Conservation (phyloP, 2,888 invertebrate genomes). For the Cotesia congregata region DNA sequence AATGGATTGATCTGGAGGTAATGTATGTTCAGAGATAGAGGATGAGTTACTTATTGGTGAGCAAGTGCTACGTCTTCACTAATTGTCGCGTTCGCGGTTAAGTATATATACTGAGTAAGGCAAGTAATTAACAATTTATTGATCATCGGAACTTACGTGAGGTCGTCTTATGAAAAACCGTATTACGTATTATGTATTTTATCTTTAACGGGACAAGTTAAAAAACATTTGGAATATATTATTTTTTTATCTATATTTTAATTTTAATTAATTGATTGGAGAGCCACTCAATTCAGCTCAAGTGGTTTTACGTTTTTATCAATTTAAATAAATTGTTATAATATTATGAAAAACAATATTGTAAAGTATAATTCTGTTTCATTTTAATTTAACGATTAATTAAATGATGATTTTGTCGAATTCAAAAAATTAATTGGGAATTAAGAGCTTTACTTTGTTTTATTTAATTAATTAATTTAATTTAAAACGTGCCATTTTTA, state of each 20-base stretch:
- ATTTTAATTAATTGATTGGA: neutral
- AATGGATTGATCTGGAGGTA: neutral
- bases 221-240: neutral
- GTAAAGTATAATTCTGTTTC: neutral
- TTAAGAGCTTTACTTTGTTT: no score
- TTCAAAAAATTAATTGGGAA: no score
- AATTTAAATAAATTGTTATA: neutral
- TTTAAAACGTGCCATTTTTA: no score
- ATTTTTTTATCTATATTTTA: neutral
- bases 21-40: constrained; percentile 25
- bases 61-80: constrained; percentile 43
- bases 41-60: constrained; percentile 34
- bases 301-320: neutral
- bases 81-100: constrained; percentile 45
- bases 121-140: constrained; percentile 56
- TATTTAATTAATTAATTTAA: no score
- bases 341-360: neutral
- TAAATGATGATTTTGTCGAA: neutral
- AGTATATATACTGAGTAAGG: constrained; percentile 49
- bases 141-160: constrained; percentile 47
- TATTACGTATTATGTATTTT: constrained; percentile 1
- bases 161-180: constrained; percentile 32
- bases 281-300: neutral
- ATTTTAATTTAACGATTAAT: neutral
- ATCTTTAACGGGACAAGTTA: neutral